Conservation (phyloP, 2,888 invertebrate genomes). For the Pseudococcus longispinus region DNA sequence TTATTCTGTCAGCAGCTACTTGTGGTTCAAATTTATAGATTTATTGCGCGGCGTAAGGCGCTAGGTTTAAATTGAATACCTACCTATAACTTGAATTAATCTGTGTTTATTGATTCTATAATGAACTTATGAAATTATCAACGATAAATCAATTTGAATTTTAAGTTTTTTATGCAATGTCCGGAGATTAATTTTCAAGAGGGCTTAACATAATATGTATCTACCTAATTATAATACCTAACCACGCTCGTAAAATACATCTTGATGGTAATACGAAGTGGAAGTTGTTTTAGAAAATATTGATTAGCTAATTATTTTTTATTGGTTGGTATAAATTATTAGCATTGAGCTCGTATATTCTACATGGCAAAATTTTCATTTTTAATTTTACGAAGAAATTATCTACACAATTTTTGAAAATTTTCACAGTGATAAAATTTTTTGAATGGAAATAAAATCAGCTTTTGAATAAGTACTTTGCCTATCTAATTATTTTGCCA, state of each 20-base stretch:
- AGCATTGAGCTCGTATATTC: too few species aligned
- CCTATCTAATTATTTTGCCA: too few species aligned
- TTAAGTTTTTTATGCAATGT: neutral
- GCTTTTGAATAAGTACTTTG: too few species aligned
- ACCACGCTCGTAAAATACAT: neutral
- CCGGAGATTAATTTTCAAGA: neutral
- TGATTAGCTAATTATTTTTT: too few species aligned
- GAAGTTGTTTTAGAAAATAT: too few species aligned
- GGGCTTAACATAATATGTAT: neutral
- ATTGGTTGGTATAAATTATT: too few species aligned
- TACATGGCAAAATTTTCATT: too few species aligned
- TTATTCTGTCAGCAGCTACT: constrained; percentile 55
- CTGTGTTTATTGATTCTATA: constrained; percentile 3
- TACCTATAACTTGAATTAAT: constrained; percentile 17
- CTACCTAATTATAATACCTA: neutral
- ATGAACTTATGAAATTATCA: neutral
- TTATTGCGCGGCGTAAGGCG: neutral
- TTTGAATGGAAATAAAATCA: too few species aligned
- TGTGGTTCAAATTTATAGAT: constrained; percentile 50
- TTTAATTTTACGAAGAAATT: too few species aligned
- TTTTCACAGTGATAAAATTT: too few species aligned
- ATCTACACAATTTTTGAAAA: too few species aligned
- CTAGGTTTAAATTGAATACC: neutral
- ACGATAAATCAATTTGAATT: constrained; percentile 37
- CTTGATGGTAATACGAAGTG: neutral